Conservation (phyloP, 2,113 vertebrate species). For the Pongo abelii region DNA sequence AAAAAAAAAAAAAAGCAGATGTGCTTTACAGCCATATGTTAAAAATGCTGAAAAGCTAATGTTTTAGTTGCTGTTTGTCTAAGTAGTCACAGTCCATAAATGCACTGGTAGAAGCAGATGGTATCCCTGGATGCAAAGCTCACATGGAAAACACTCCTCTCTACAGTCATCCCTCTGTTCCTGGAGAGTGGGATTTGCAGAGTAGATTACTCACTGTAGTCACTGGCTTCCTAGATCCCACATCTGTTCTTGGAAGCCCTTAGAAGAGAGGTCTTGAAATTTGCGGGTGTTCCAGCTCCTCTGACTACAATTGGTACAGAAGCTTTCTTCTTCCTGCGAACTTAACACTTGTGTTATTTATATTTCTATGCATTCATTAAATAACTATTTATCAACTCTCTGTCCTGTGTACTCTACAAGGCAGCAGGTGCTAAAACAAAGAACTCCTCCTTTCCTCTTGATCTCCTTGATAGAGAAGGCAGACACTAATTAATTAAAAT, state of each 20-base stretch:
- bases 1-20: neutral
- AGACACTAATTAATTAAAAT: neutral
- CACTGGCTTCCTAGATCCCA: neutral
- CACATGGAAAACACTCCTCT: neutral
- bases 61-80: neutral
- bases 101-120: neutral
- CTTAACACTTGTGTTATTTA: neutral
- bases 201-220: neutral
- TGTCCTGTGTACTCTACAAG: too few species aligned
- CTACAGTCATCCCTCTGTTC: neutral
- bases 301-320: neutral
- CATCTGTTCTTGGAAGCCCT: neutral
- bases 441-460: neutral
- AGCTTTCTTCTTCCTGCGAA: neutral
- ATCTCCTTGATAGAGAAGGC: neutral
- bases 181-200: neutral
- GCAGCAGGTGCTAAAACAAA: neutral
- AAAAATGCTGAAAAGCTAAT: neutral
- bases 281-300: neutral
- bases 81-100: neutral
- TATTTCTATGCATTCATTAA: neutral
- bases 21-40: neutral
- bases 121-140: accelerated
- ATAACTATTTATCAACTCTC: neutral
- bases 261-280: neutral